Evolutionary conservation across 2,888 invertebrate genomes (phyloP).

Genomic region (Flexamia atlantica): DNA sequence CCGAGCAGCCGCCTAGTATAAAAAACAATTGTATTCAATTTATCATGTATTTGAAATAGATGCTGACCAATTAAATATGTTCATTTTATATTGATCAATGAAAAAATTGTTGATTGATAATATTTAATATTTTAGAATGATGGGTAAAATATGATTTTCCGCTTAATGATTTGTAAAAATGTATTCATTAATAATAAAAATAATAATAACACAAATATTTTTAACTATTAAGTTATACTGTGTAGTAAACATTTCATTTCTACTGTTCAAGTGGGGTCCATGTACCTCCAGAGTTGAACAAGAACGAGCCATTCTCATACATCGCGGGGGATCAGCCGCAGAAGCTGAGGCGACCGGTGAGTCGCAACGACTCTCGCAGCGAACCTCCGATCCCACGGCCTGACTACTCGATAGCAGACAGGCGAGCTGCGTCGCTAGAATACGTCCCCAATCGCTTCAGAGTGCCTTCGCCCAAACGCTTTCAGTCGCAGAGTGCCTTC

Average conservation of each 20-base stretch:
- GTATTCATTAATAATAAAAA: no score
- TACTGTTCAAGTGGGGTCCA: constrained; percentile 11
- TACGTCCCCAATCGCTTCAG: constrained; percentile 45
- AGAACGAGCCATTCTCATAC: constrained; percentile 40
- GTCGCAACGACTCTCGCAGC: constrained; percentile 27
- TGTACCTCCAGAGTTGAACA: constrained; percentile 43
- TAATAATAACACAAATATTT: no score
- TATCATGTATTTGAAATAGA: no score
- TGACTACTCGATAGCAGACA: constrained; percentile 34
- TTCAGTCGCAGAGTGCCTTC: constrained; percentile 25
- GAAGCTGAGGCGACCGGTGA: neutral
- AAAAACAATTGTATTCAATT: no score
- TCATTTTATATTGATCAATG: neutral
- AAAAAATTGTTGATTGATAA: neutral
- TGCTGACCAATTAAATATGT: no score
- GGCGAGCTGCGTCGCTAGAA: constrained; percentile 40
- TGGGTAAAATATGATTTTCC: no score
- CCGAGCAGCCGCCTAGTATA: no score
- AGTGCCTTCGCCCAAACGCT: constrained; percentile 10
- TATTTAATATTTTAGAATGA: neutral
- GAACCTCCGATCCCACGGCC: constrained; percentile 42
- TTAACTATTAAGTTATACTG: no score
- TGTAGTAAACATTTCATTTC: no score
- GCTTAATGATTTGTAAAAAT: no score
- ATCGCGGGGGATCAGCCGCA: constrained; percentile 47